Evolutionary conservation across 1,140 invertebrate genomes (phyloP), one percentile per base, ranked within the genome.

Genomic region (Colletes latitarsis): DNA sequence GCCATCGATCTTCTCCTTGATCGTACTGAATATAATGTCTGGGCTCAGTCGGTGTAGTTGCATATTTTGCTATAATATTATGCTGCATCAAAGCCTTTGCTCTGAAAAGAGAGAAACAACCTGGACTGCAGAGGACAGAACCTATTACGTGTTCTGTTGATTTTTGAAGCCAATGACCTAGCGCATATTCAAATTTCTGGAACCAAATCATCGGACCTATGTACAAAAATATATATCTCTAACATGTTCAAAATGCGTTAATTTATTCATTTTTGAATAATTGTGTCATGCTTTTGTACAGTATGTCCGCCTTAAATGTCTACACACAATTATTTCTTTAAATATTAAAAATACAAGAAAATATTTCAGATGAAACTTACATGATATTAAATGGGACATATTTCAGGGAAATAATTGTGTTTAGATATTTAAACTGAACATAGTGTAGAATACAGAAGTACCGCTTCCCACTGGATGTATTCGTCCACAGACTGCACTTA

Each of bases 141-240:
- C 96, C 97, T 88, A 97, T 97, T 88, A 98, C 97, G 89, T 98
- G 98, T 91, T 98, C 98, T 0, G 98, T 98, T n/a, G 98, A 97
- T 91, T 98, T 98, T 93, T 98, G 98, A 63, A 98, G 95, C 98
- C 98, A 98, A 94, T 98, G 98, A 62, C 97, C 97, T 88, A 98
- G 96, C 4, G 98, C 98, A 88, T 98, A 98, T 92, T 98, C 98
- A 89, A 98, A 98, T 90, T 97, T 96, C 92, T 98, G 98, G 88
- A 98, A 98, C 98, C 97, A 98, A 21, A 97, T 96, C 96, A 98
- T 97, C 4, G 97, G 96, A 76, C 98, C 96, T 95, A 63, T 21
- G 76, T n/a, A 21, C 14, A 30, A 41, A 60, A 72, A 63, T 70
- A 19, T 66, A 67, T 71, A 67, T 41, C 21, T 57, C 12, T 71